Conservation (phyloP, 2,888 invertebrate genomes). For the Lochmaea capreae region DNA sequence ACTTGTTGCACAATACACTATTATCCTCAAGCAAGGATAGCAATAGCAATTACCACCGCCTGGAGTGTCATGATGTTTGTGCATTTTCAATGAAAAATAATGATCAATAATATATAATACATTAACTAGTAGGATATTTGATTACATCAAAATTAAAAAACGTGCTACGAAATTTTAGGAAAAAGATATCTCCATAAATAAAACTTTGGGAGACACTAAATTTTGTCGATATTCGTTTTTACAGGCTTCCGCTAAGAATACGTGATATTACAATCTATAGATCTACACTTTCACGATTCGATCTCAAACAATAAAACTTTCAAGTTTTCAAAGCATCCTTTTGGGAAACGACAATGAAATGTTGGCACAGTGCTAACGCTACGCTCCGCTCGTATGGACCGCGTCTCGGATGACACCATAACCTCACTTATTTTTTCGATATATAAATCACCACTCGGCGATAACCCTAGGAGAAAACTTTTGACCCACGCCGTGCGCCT, state of each 20-base stretch:
- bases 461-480: neutral
- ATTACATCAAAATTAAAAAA: no score
- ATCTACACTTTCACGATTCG: neutral
- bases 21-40: no score
- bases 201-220: no score
- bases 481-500: conserved; percentile 6
- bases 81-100: no score
- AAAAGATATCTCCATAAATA: no score
- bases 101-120: no score
- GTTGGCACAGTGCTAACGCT: conserved; percentile 12
- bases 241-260: neutral
- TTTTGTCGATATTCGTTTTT: neutral
- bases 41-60: no score
- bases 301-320: conserved; percentile 4
- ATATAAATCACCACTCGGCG: conserved; percentile 7
- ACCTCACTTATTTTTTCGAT: conserved; percentile 14
- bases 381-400: neutral
- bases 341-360: conserved; percentile 19
- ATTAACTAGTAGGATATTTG: no score
- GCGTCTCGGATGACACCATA: conserved; percentile 7
- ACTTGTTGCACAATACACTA: no score
- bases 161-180: no score
- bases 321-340: conserved; percentile 9
- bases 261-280: neutral
- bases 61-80: no score